phyloP scores from a whole-genome alignment of 2,113 vertebrate genomes.

The Peromyscus californicus region DNA sequence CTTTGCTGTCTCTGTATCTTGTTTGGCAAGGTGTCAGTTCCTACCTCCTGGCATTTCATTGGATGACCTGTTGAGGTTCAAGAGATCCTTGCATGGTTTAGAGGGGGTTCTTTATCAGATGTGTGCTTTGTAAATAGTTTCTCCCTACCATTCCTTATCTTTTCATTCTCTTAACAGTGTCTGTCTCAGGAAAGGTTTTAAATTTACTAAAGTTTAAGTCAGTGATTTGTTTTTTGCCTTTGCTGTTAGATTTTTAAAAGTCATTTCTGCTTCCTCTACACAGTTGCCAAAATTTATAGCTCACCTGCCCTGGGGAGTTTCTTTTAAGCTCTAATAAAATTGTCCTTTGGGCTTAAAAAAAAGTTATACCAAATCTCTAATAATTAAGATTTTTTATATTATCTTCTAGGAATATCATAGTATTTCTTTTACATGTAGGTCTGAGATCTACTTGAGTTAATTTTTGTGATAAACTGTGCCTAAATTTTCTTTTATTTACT shows the following conservation, averaged over 20 bases:
- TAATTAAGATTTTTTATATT: background rate
- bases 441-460: background rate
- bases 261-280: background rate
- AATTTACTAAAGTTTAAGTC: background rate
- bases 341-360: background rate
- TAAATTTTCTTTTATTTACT: background rate
- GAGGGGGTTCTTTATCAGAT: background rate
- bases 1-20: background rate
- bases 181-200: background rate
- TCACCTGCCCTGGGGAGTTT: background rate
- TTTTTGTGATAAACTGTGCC: background rate
- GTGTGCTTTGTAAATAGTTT: background rate
- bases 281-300: background rate
- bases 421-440: background rate
- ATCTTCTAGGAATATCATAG: background rate
- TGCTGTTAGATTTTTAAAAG: background rate
- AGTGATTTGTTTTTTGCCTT: background rate
- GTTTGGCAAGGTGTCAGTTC: background rate
- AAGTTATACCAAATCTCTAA: background rate
- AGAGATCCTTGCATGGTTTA: background rate
- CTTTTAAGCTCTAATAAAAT: background rate
- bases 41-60: slow-evolving; percentile 25
- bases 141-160: background rate
- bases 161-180: background rate
- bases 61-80: background rate